Evolutionary conservation across 1,140 invertebrate genomes (phyloP).

Genomic region (Adelges cooleyi): DNA sequence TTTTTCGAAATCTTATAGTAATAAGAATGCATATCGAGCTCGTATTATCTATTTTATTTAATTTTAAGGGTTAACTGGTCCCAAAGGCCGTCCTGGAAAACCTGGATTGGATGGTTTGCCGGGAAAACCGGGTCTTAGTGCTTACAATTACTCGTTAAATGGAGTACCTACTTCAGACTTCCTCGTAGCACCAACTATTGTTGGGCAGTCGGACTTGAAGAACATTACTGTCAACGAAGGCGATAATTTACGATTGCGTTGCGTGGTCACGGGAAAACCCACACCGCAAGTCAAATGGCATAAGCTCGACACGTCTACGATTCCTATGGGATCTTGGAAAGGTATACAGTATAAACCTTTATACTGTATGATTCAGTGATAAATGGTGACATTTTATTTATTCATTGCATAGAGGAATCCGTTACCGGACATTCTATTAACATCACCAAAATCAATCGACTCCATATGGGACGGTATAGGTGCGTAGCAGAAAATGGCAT

Average conservation of each 20-base stretch:
- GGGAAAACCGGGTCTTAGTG: slow-evolving; percentile 54
- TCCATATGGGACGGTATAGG: slow-evolving; percentile 74
- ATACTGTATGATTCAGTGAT: no score
- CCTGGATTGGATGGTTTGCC: slow-evolving; percentile 50
- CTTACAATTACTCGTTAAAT: slow-evolving; percentile 54
- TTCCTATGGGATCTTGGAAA: slow-evolving; percentile 49
- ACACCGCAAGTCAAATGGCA: slow-evolving; percentile 63
- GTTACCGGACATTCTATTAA: slow-evolving; percentile 61
- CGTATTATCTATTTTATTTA: not conserved
- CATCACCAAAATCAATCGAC: slow-evolving; percentile 66
- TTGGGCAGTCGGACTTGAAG: slow-evolving; percentile 39
- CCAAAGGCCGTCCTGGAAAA: slow-evolving; percentile 54
- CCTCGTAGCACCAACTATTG: slow-evolving; percentile 66
- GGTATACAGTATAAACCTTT: slow-evolving; percentile 43
- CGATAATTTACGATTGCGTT: slow-evolving; percentile 58
- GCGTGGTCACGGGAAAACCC: slow-evolving; percentile 62
- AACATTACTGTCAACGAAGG: slow-evolving; percentile 54
- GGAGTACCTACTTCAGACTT: slow-evolving; percentile 46
- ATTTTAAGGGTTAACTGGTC: slow-evolving; percentile 52
- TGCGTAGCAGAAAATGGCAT: slow-evolving; percentile 82
- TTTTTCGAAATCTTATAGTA: slow-evolving; percentile 10
- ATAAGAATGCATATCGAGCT: slow-evolving; percentile 1
- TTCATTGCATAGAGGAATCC: slow-evolving; percentile 35
- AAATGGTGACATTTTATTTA: slow-evolving; percentile 25
- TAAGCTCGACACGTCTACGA: slow-evolving; percentile 51